Evolutionary conservation across 2,888 invertebrate species (phyloP), one percentile per base, ranked within the genome.

Genomic region (Bhutanitis thaidina): DNA sequence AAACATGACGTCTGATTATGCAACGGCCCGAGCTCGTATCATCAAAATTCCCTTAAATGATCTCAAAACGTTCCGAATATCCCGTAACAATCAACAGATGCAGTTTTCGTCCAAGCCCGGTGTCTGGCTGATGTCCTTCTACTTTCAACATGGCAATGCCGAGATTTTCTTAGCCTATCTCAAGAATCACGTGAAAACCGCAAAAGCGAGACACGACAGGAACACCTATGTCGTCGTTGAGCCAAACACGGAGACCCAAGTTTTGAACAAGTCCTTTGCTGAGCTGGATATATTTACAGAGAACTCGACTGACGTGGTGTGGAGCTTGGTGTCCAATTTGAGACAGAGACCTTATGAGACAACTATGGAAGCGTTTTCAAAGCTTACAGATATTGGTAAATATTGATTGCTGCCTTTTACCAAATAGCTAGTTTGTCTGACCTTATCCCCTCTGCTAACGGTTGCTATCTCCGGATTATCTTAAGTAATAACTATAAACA

Each of bases 91-190:
- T 60, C 87, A 87, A 46, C 85, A 88, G 52, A 78, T 90, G 75
- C 88, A 86, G 58, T 78, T 90, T 57, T 82, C 82, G 0, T 82
- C 84, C 0, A 89, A 85, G 54, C 70, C 73, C 0, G 84, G 86
- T 0, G 92, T 94, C 0, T 92, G 92, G 68, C 93, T 94, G 61
- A 94, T 94, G 56, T 94, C 95, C 4, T 95, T 98, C 71, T 94
- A 95, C 71, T 97, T 98, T 81, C 96, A 96, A 74, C 93, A 95
- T 61, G 96, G 95, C 0, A 96, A 97, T 63, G 96, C 96, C 0
- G 95, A 95, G 64, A 92, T 93, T 49, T 93, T 97, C 65, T 90
- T 93, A 36, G 90, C 81, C 34, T 90, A 90, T 53, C 84, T 93
- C 54, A 93, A 92, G 78, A 91, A 92, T 61, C 90, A 91, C 53